These are phyloP conservation scores for Arenaria interpres DNA, from an alignment of 2,113 vertebrate genomes.

Conservation along the genomic window DNA sequence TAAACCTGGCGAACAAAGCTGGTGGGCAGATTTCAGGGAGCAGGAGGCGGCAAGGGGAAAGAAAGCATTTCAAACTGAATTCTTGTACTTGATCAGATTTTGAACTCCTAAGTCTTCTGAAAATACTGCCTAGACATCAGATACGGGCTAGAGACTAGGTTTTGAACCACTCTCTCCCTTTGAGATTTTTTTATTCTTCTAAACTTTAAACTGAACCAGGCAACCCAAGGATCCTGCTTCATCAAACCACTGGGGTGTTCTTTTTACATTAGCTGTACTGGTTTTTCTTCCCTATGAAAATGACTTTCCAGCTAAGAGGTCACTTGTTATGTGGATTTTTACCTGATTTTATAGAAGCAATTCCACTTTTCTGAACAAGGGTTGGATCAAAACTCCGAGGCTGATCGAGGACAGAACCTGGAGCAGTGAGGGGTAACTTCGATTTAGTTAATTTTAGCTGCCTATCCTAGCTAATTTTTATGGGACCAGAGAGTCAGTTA, in stretches of 20 bases:
- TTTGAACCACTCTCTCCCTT: neutral
- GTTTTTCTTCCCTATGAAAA: neutral
- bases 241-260: neutral
- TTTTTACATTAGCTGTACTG: neutral
- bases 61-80: neutral
- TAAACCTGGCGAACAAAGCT: neutral
- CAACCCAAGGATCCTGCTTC: neutral
- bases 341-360: neutral
- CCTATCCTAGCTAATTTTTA: neutral
- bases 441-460: neutral
- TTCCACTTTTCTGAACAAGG: neutral
- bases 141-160: neutral
- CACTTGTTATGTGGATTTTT: neutral
- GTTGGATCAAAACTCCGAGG: neutral
- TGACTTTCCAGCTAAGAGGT: neutral
- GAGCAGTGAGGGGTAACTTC: neutral
- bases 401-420: neutral
- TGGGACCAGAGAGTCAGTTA: neutral
- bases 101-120: neutral
- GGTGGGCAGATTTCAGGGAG: neutral
- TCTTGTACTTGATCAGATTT: neutral
- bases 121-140: neutral
- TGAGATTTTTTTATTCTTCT: neutral
- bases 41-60: neutral
- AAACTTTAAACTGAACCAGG: neutral